Evolutionary conservation across 1,140 invertebrate species (phyloP).

Genomic region (Nephila pilipes): DNA sequence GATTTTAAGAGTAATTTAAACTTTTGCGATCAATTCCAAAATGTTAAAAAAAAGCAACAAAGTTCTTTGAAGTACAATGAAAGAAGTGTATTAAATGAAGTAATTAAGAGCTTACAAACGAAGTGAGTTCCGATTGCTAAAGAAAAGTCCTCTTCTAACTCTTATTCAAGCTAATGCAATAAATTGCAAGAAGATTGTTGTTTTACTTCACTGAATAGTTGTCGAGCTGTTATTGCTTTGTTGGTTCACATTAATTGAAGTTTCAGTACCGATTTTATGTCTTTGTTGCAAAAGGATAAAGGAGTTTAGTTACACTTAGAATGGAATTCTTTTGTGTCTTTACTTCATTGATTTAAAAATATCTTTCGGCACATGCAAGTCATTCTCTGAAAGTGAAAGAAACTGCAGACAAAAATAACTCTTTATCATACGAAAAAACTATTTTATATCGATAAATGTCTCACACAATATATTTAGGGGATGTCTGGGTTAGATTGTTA

Average conservation of each 20-base stretch:
- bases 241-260: background rate
- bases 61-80: background rate
- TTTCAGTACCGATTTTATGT: background rate
- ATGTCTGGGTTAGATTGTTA: background rate
- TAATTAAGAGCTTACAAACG: background rate
- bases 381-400: background rate
- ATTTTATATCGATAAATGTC: background rate
- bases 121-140: background rate
- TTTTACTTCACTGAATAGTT: background rate
- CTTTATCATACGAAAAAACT: background rate
- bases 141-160: background rate
- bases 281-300: background rate
- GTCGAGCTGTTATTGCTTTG: background rate
- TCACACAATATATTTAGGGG: background rate
- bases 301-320: background rate
- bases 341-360: background rate
- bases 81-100: background rate
- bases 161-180: background rate
- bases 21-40: background rate
- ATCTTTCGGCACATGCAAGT: background rate
- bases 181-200: background rate
- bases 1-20: slow-evolving; percentile 8
- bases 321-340: background rate
- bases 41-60: background rate
- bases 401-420: background rate